Conservation (phyloP, 35 echinoderm and acorn worm species). For the Strongylocentrotus purpuratus region DNA sequence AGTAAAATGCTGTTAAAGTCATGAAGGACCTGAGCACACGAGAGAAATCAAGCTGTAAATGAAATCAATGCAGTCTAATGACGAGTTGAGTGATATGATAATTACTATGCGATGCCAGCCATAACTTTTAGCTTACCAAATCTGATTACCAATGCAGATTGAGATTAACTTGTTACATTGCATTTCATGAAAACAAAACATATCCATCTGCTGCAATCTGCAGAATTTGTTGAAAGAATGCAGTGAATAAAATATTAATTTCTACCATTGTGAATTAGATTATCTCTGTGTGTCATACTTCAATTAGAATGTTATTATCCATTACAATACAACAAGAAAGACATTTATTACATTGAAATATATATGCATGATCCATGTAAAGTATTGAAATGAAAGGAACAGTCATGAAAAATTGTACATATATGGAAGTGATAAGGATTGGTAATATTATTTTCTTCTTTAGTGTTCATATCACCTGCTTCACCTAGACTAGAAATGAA, state of each 20-base stretch:
- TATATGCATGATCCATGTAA: no score
- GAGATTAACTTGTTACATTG: not conserved
- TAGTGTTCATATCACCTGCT: no score
- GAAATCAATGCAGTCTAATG: not conserved
- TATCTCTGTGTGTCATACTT: no score
- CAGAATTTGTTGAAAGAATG: not conserved
- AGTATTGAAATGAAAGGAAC: no score
- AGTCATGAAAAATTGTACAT: no score
- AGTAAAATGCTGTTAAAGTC: not conserved
- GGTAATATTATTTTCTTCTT: no score
- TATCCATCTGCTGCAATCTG: not conserved
- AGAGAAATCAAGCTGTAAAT: not conserved
- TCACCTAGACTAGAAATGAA: no score
- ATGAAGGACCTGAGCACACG: not conserved
- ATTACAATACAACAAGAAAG: no score
- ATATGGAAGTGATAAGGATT: no score
- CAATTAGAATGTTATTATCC: no score
- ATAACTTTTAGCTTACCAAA: not conserved
- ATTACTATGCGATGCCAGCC: not conserved
- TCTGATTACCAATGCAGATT: not conserved
- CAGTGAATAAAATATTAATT: not conserved
- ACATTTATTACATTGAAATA: no score
- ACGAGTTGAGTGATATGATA: not conserved
- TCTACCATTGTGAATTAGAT: not conserved
- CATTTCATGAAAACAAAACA: not conserved